Base-by-base conservation (phyloP, 2,888 invertebrate species). In the Noctua fimbriata region DNA sequence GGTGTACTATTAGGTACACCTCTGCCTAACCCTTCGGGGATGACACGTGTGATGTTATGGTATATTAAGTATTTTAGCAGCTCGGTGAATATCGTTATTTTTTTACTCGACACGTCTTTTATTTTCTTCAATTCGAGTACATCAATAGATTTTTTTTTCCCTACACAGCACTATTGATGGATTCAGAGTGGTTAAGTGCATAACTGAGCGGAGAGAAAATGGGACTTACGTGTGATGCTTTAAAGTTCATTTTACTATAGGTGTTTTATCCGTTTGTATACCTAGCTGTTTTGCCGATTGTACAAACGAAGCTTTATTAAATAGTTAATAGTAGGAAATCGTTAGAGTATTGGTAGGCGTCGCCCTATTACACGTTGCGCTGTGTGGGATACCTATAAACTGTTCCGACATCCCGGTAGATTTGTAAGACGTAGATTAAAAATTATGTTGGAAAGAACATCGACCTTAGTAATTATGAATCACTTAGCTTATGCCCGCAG, bases 321-420 rank as follows among this genome's bases (percentile, higher is more conserved):
- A 71, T 74, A 67, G 73, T 70, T 79, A 70, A 60, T 70, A 71
- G 81, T 74, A 80, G 81, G 82, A 83, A 83, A 85, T 85, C 21
- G 65, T 72, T 72, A 72, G 16, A 36, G 66, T 69, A 76, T 81
- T 72, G 44, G 81, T 72, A 76, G 85, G 85, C 81, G 85, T 74
- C 21, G 47, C 69, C 67, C 60, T 10, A 85, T 83, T 91, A 78
- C 76, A 65, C 69, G 78, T 79, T 87, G 69, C 73, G 78, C 79
- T 87, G 88, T 81, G 84, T 89, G 88, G 89, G 81, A 81, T 81
- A 85, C 71, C n/a, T 65, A 81, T 88, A 83, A 74, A 84, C 73
- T 71, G 41, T 86, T 67, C 83, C 83, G 49, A 69, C 49, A 69
- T 75, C 75, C 75, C 85, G 63, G 72, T 49, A 52, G 69, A 58